Base-by-base conservation (phyloP, 2,797 vertebrate species). In the Prunella strophiata region DNA sequence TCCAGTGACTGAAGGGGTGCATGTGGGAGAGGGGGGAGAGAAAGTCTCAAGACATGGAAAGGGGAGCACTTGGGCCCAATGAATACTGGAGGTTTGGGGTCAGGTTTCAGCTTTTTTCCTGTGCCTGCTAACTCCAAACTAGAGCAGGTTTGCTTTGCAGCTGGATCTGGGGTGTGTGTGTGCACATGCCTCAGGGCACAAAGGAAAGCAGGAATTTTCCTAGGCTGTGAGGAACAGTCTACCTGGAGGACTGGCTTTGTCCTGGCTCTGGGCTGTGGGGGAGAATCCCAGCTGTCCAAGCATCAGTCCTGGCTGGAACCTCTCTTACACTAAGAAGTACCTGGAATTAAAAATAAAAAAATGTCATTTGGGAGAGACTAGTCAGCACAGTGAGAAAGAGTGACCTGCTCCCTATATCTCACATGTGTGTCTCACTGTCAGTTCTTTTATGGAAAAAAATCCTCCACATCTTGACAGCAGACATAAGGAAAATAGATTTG, bases 191-290 rank as follows among this genome's bases (percentile, higher is more conserved):
- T 68, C 68, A n/a, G 89, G 89, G 71, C 84, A 54, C 67, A 54
- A 47, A 4, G 52, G 81, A 89, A 93, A 88, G 65, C 38, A 89
- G 52, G 52, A 79, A 75, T 92, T 93, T 92, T 91, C 72, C 82
- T 80, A 70, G 54, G 34, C 68, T 92, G 29, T 89, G 85, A 87
- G 0, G 1, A 57, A 65, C 4, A 34, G 45, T 66, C 75, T 89
- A 18, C 70, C 89, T 89, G 72, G 72, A 83, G 40, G 36, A 65
- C 50, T 81, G 72, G 21, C 85, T 94, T 73, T 93, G 68, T 85
- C 50, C 36, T 93, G 52, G 47, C 88, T 88, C 26, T 7, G 5
- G 20, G 42, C 55, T 43, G 52, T 0, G 2, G 62, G 10, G 18
- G 25, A 5, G 42, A 45, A 36, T 76, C 47, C 32, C 57, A 92